These are phyloP conservation scores for Dipodomys spectabilis DNA, from an alignment of 2,113 vertebrate species.

Conservation along the genomic window DNA sequence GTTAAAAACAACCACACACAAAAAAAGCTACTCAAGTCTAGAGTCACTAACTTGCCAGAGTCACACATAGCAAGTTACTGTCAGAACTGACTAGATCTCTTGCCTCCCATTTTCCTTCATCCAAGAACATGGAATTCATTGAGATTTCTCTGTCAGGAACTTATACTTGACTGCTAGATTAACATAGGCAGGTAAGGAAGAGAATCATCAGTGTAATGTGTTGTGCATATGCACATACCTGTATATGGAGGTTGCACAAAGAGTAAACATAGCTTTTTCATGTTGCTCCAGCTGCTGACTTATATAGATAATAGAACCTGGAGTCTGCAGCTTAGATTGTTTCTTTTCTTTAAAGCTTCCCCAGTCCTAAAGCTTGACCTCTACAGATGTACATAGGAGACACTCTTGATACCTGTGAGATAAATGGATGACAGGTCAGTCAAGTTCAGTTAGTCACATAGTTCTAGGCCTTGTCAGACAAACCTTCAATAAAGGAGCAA, in stretches of 20 bases:
- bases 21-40: not conserved
- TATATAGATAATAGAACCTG: not conserved
- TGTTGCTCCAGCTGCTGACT: not conserved
- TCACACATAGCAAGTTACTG: not conserved
- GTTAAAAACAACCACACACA: not conserved
- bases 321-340: not conserved
- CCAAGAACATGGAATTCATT: constrained; percentile 9
- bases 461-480: constrained; percentile 4
- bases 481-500: not conserved
- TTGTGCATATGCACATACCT: not conserved
- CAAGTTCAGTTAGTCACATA: not conserved
- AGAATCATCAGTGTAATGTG: not conserved
- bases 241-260: not conserved
- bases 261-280: not conserved
- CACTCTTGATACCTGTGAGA: not conserved
- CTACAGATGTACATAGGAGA: not conserved
- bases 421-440: not conserved
- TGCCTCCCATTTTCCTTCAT: not conserved
- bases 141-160: not conserved
- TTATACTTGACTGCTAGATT: not conserved
- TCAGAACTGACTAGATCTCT: constrained; percentile 6
- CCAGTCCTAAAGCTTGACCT: not conserved
- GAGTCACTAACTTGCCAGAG: constrained; percentile 13
- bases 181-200: not conserved
- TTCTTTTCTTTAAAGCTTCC: not conserved